phyloP scores from a whole-genome alignment of 1,140 invertebrate species.

The Caenorhabditis latens region DNA sequence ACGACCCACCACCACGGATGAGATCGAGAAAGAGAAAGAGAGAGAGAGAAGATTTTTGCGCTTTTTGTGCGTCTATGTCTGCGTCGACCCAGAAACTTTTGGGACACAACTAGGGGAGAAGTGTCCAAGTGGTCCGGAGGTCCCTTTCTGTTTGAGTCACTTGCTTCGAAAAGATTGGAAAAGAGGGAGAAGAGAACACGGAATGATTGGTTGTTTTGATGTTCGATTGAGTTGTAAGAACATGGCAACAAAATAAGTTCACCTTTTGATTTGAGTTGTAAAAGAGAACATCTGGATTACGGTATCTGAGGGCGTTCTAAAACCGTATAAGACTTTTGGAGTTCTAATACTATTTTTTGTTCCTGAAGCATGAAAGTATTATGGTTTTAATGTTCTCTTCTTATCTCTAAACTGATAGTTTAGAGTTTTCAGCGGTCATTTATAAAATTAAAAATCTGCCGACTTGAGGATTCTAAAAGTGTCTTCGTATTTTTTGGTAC shows the following conservation, averaged over 20 bases:
- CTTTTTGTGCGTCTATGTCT: constrained; percentile 28
- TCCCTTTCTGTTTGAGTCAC: constrained; percentile 1
- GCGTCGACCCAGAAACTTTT: constrained; percentile 24
- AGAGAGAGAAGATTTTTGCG: constrained; percentile 22
- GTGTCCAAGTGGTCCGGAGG: constrained; percentile 35
- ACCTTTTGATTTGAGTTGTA: background rate
- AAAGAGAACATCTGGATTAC: background rate
- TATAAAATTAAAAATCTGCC: too few species aligned
- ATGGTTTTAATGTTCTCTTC: too few species aligned
- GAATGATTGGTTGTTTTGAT: background rate
- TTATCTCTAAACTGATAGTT: too few species aligned
- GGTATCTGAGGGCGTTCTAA: too few species aligned
- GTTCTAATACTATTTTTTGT: too few species aligned
- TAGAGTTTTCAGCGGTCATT: too few species aligned
- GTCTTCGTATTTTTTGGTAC: too few species aligned
- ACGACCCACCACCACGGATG: constrained; percentile 29
- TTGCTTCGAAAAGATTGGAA: background rate
- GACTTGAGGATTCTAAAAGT: too few species aligned
- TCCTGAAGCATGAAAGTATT: too few species aligned
- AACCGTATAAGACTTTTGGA: too few species aligned
- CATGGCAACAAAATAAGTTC: background rate
- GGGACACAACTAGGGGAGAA: background rate
- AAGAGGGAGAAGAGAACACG: constrained; percentile 1
- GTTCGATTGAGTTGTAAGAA: constrained; percentile 15
- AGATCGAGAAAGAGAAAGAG: background rate